phyloP scores from a whole-genome alignment of 2,797 vertebrate genomes.

The Spatula versicolor region DNA sequence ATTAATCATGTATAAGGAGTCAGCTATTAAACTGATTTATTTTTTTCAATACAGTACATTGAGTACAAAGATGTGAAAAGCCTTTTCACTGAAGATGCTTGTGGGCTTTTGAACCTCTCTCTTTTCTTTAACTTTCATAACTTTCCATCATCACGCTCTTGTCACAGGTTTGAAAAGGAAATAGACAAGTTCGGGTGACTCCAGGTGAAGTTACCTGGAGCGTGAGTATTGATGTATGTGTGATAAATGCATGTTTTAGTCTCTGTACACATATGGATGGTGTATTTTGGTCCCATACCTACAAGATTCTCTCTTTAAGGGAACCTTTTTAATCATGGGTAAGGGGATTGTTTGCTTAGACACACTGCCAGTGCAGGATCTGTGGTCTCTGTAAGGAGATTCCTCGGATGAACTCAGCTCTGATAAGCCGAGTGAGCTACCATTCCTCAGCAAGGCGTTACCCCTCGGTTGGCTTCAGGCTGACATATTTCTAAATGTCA shows the following conservation, averaged over 20 bases:
- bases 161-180: background rate
- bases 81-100: background rate
- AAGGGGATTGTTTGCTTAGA: background rate
- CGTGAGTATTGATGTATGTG: background rate
- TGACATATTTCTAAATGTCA: background rate
- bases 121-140: background rate
- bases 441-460: background rate
- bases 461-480: background rate
- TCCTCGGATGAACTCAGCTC: background rate
- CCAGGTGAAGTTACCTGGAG: background rate
- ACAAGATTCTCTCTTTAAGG: background rate
- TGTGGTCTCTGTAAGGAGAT: background rate
- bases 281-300: background rate
- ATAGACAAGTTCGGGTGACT: background rate
- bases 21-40: conserved; percentile 6
- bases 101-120: background rate
- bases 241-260: background rate
- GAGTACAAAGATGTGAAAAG: background rate
- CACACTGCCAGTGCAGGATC: background rate
- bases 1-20: conserved; percentile 53
- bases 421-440: background rate
- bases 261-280: background rate
- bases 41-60: background rate
- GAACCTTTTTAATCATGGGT: background rate
- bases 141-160: background rate